Evolutionary conservation across 2,113 vertebrate genomes (phyloP), one percentile per base, ranked within the genome.

Genomic region (Trichomycterus rosablanca): DNA sequence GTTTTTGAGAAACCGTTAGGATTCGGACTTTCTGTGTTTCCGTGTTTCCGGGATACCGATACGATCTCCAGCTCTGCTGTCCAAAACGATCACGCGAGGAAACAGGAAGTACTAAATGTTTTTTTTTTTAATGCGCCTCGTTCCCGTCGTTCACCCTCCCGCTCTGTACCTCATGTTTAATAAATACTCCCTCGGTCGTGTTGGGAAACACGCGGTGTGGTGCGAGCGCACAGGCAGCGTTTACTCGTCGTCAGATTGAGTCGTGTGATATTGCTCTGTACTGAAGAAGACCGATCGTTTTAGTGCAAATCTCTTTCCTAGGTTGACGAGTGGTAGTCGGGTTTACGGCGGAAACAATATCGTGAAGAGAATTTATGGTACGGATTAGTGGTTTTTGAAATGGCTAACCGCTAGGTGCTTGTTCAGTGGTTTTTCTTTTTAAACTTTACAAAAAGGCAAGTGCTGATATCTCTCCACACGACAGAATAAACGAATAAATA

Each of bases 281-380:
- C 80, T 26, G 73, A 77, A 84, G 81, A 77, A 81, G 81, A 85
- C 86, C 78, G 76, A 80, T 77, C 71, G 76, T 79, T 84, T 84
- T 89, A 87, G 86, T 89, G 87, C 87, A 88, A 89, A 86, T 86
- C 68, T 88, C 78, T 85, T 87, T 81, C 85, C 81, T 77, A 74
- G 74, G 78, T 85, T 83, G 81, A 84, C 56, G 86, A 83, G 80
- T 84, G 83, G 80, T 75, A 78, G 68, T 76, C 73, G 78, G 76
- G 58, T 63, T 54, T 43, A 23, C 37, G 24, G 52, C 23, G 53
- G 64, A 37, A 35, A n/a, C n/a, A 42, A 53, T 51, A 52, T 48
- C 73, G 77, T 61, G 26, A 76, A 74, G 81, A 78, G 81, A 78
- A 63, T 75, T 51, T 54, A 63, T 67, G 68, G 78, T 66, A 79